A percentile compares a stretch with the other conserved stretches of the same genome.
Conservation (phyloP, 2,797 vertebrate species). For the Crocidura indochinensis region DNA sequence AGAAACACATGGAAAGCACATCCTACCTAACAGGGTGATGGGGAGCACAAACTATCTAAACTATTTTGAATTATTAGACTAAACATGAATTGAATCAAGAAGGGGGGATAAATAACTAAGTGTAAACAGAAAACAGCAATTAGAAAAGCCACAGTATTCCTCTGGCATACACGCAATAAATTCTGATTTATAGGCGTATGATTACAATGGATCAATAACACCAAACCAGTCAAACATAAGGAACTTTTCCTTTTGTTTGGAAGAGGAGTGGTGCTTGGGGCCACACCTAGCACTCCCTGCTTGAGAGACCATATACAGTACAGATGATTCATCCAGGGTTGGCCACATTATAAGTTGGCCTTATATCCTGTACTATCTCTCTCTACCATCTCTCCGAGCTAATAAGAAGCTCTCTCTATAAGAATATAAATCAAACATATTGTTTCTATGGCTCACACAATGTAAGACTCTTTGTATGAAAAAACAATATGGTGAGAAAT, state of each 20-base stretch:
- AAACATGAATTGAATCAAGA: background rate
- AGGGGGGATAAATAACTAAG: background rate
- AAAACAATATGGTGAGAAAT: background rate
- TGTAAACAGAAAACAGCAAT: background rate
- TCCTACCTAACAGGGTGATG: background rate
- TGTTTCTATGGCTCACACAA: slow-evolving; percentile 10
- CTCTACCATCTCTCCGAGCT: no score
- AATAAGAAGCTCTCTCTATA: background rate
- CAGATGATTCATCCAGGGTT: no score
- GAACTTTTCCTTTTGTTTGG: background rate
- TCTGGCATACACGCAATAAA: background rate
- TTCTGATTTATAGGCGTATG: background rate
- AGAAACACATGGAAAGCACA: background rate
- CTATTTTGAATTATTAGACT: background rate
- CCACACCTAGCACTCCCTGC: no score
- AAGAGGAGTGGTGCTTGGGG: no score
- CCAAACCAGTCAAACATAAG: background rate
- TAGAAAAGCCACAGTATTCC: background rate
- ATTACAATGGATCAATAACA: background rate
- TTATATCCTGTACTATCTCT: no score
- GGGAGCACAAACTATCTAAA: background rate
- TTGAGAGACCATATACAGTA: no score
- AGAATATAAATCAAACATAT: slow-evolving; percentile 46
- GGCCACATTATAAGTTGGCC: no score
- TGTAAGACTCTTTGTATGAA: background rate